Conservation (phyloP, 2,888 invertebrate genomes). For the Antitype chi region DNA sequence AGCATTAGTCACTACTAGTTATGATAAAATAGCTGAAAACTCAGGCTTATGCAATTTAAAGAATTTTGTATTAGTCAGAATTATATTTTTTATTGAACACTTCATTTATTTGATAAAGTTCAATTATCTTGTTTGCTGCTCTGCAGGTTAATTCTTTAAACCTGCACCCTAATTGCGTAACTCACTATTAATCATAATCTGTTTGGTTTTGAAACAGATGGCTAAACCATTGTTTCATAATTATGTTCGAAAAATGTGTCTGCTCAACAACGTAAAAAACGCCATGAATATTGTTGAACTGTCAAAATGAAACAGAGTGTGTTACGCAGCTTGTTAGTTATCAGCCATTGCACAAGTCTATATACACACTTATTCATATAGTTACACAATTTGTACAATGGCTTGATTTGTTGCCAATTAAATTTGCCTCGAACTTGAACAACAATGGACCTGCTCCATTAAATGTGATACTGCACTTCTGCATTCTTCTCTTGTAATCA, state of each 20-base stretch:
- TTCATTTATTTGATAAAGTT: background rate
- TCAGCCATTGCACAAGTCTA: conserved; percentile 8
- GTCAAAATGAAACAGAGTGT: too few relatives aligned
- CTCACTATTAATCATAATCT: too few relatives aligned
- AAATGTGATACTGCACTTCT: conserved; percentile 11
- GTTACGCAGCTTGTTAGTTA: background rate
- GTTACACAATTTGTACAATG: conserved; percentile 10
- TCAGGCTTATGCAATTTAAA: background rate
- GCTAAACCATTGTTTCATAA: too few relatives aligned
- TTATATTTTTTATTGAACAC: background rate
- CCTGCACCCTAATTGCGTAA: too few relatives aligned
- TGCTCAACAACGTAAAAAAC: too few relatives aligned
- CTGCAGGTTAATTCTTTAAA: background rate
- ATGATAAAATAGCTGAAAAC: conserved; percentile 5
- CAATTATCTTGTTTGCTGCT: background rate
- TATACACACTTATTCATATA: background rate
- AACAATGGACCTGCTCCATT: background rate
- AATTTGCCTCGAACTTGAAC: conserved; percentile 32
- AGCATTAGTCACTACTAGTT: too few relatives aligned
- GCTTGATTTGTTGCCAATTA: conserved; percentile 43
- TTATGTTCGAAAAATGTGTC: too few relatives aligned
- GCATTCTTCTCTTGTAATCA: conserved; percentile 17
- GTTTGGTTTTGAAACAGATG: too few relatives aligned
- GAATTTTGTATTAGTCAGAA: background rate
- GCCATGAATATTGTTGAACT: too few relatives aligned